Evolutionary conservation across 2,113 vertebrate genomes (phyloP).

Genomic region (Hydrolagus affinis): DNA sequence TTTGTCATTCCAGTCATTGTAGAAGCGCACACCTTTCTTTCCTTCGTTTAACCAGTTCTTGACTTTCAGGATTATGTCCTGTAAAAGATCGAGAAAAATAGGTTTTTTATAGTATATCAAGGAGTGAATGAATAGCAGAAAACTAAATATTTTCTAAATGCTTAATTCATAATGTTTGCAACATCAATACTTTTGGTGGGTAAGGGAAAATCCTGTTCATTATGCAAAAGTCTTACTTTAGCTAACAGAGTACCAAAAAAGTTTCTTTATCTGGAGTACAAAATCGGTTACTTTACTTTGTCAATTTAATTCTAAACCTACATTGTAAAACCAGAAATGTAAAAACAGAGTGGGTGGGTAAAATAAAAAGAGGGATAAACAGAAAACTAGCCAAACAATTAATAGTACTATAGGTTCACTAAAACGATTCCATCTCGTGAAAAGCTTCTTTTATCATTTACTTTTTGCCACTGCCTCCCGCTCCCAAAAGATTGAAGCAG

Average conservation of each 20-base stretch:
- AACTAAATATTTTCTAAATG: constrained; percentile 71
- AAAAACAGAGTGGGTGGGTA: background rate
- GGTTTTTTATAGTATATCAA: constrained; percentile 70
- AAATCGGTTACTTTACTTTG: background rate
- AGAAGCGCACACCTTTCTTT: constrained; percentile 84
- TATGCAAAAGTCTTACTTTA: background rate
- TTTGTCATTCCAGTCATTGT: constrained; percentile 87
- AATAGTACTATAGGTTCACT: constrained; percentile 72
- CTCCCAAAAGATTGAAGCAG: constrained; percentile 47
- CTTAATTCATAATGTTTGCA: constrained; percentile 38
- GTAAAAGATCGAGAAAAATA: constrained; percentile 68
- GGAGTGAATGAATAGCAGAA: constrained; percentile 67
- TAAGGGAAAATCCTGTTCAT: background rate
- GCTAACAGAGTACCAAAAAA: background rate
- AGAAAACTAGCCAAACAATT: constrained; percentile 71
- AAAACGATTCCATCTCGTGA: constrained; percentile 74
- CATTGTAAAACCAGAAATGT: background rate
- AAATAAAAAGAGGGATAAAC: background rate
- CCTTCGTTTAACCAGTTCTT: constrained; percentile 88
- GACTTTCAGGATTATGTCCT: constrained; percentile 96
- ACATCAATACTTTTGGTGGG: background rate
- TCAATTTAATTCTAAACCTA: background rate
- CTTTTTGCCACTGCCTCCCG: constrained; percentile 77
- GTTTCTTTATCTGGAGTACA: background rate
- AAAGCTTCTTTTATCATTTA: constrained; percentile 69